Conservation (phyloP, 2,797 vertebrate species). For the Xenops minutus region DNA sequence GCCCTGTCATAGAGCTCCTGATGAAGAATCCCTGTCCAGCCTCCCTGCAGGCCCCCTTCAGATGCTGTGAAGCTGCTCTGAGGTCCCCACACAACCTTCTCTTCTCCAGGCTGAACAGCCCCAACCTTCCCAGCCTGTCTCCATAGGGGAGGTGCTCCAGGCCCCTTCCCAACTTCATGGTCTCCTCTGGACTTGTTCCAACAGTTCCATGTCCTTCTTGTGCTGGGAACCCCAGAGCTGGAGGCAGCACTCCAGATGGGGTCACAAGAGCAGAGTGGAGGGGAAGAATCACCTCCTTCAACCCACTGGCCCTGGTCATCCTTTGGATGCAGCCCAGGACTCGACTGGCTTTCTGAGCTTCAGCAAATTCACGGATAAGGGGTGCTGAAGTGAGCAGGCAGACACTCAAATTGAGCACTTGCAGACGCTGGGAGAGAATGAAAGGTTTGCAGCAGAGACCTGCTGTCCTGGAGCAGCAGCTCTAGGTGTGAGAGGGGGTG, state of each 20-base stretch:
- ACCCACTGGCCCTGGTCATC: not conserved
- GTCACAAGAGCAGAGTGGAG: not conserved
- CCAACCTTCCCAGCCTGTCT: not conserved
- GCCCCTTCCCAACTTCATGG: not conserved
- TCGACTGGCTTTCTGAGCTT: not conserved
- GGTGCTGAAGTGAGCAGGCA: not conserved
- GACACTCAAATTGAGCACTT: accelerated
- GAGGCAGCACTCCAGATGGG: not conserved
- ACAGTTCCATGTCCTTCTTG: not conserved
- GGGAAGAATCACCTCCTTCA: not conserved
- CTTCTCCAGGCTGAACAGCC: not conserved
- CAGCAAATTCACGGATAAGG: accelerated
- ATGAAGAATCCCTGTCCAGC: not conserved
- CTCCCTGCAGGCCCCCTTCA: not conserved
- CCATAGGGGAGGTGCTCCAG: not conserved
- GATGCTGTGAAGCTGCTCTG: not conserved
- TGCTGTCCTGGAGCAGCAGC: not conserved
- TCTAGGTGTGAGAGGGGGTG: not conserved
- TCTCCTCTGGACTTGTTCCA: not conserved
- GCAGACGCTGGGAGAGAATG: accelerated
- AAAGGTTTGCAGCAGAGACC: too few relatives aligned
- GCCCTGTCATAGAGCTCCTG: accelerated
- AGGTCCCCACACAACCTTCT: not conserved
- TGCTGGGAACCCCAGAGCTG: not conserved
- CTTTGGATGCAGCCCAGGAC: not conserved